phyloP scores from a whole-genome alignment of 2,113 vertebrate genomes.

The Manacus vitellinus region DNA sequence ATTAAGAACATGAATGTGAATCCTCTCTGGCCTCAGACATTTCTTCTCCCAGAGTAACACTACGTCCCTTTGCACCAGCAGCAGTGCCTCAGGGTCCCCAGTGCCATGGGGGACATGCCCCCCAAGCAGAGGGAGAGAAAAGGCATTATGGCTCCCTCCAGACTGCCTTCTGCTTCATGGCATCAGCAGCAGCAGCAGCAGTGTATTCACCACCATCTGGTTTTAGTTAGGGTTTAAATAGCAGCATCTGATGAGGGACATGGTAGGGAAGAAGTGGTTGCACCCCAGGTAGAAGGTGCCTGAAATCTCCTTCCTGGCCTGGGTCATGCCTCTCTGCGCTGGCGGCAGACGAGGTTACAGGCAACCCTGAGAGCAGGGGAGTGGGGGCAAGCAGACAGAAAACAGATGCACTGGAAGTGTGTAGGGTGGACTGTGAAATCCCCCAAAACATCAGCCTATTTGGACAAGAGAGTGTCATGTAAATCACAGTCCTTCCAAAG shows the following conservation, averaged over 20 bases:
- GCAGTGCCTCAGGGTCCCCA: neutral
- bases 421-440: neutral
- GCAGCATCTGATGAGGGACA: fast-evolving
- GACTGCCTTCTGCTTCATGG: neutral
- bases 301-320: neutral
- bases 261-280: neutral
- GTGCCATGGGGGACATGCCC: fast-evolving
- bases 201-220: neutral
- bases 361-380: neutral
- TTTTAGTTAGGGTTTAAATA: neutral
- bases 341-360: neutral
- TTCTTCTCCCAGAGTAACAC: fast-evolving
- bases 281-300: neutral
- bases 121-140: neutral
- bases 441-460: fast-evolving
- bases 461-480: neutral
- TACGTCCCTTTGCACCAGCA: neutral
- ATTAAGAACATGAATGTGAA: neutral
- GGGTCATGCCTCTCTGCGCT: neutral
- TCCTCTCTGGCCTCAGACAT: neutral
- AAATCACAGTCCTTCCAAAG: neutral
- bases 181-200: neutral
- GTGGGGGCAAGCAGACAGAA: neutral
- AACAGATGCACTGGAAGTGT: neutral
- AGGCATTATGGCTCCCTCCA: neutral